phyloP scores from a whole-genome alignment of 1,140 invertebrate genomes.

The Diuraphis noxia region DNA sequence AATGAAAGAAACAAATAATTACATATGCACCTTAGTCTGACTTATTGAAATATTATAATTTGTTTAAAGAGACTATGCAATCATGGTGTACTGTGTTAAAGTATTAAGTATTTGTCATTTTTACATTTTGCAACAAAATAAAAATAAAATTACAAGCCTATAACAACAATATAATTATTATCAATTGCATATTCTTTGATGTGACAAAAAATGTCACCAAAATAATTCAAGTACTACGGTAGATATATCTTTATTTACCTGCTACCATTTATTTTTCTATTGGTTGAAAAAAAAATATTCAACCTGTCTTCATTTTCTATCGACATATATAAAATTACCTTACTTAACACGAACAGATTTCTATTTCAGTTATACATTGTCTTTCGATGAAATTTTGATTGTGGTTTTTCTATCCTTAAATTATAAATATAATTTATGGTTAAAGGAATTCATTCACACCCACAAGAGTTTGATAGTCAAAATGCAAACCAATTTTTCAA shows the following conservation, averaged over 20 bases:
- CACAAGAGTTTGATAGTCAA: not conserved
- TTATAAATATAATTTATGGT: not conserved
- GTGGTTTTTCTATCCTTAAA: not conserved
- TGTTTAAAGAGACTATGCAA: not conserved
- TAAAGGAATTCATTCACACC: not conserved
- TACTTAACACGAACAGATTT: not conserved
- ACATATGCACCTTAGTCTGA: not conserved
- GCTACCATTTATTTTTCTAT: not conserved
- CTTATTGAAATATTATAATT: not conserved
- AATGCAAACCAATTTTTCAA: not conserved
- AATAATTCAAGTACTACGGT: not conserved
- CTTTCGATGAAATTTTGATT: no score
- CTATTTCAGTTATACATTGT: not conserved
- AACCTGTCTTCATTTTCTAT: not conserved
- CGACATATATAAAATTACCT: not conserved
- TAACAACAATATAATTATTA: not conserved
- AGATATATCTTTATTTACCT: not conserved
- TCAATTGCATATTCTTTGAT: not conserved
- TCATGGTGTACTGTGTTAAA: not conserved
- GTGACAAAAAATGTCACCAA: no score
- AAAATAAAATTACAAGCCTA: not conserved
- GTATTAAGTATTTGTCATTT: not conserved
- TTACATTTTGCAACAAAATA: not conserved
- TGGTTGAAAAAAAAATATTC: not conserved
- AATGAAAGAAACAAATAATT: slow-evolving; percentile 17